These are phyloP conservation scores for Periphyllus acericola DNA, from an alignment of 2,888 invertebrate species.

Conservation along the genomic window DNA sequence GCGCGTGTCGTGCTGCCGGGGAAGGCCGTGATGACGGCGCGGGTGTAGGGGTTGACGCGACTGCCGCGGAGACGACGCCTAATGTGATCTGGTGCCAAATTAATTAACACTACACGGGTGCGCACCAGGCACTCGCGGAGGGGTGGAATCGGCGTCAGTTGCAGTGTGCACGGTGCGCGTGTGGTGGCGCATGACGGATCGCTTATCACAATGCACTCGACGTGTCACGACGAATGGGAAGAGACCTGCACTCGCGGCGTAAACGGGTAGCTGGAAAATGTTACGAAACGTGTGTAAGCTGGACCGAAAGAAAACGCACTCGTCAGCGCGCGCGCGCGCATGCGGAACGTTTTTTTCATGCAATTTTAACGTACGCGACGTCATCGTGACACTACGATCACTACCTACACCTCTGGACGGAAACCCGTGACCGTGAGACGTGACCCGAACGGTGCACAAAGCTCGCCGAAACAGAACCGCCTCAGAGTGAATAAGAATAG, in stretches of 20 bases:
- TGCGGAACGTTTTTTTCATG: too few species aligned
- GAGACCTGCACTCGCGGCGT: neutral
- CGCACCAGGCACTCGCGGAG: neutral
- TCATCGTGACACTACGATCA: neutral
- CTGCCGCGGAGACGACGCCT: constrained; percentile 12
- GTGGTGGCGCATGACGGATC: neutral
- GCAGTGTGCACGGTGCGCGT: neutral
- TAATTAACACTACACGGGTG: constrained; percentile 38
- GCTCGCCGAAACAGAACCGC: too few species aligned
- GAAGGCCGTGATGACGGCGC: too few species aligned
- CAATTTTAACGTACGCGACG: neutral
- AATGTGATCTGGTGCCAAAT: constrained; percentile 58
- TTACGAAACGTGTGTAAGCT: neutral
- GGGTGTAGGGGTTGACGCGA: neutral
- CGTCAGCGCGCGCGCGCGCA: too few species aligned
- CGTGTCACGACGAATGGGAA: neutral
- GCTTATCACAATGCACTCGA: neutral
- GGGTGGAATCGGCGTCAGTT: neutral
- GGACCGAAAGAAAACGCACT: neutral
- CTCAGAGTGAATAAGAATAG: too few species aligned
- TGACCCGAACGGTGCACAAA: too few species aligned
- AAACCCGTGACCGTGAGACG: too few species aligned
- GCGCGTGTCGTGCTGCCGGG: too few species aligned
- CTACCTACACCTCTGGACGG: neutral
- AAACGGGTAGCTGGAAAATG: neutral